Conservation (phyloP, 64 coral and sea anemone genomes). For the Hydrozoanthus tunicans region DNA sequence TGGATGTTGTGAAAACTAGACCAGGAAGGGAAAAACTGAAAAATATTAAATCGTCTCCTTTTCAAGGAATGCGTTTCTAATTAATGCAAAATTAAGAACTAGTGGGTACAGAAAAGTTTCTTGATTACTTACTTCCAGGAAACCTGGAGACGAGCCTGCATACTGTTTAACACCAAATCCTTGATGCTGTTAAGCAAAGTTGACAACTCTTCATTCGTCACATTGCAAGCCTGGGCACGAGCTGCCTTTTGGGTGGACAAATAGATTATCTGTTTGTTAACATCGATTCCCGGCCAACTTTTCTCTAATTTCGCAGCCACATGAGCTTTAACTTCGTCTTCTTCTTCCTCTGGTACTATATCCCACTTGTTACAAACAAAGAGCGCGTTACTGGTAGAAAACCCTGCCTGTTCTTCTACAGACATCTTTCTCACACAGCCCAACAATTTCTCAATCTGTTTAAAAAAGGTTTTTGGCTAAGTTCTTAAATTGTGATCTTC, state of each 20-base stretch:
- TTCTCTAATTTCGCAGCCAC: slow-evolving; percentile 2
- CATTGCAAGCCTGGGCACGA: background rate
- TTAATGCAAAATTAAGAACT: background rate
- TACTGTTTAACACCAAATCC: slow-evolving; percentile 16
- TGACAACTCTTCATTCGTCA: slow-evolving; percentile 31
- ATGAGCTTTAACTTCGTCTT: background rate
- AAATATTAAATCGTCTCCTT: too few relatives aligned
- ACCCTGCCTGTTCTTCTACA: slow-evolving; percentile 30
- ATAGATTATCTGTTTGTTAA: slow-evolving; percentile 22
- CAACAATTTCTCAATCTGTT: slow-evolving; percentile 32
- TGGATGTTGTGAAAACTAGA: too few relatives aligned
- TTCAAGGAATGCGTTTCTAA: background rate
- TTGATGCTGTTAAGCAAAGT: slow-evolving; percentile 14
- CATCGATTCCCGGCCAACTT: slow-evolving; percentile 28
- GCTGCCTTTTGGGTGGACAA: slow-evolving; percentile 48
- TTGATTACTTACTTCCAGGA: slow-evolving; percentile 29
- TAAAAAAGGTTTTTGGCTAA: background rate
- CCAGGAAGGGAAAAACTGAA: too few relatives aligned
- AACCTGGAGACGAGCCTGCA: slow-evolving; percentile 21
- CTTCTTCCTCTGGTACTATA: slow-evolving; percentile 21
- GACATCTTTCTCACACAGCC: slow-evolving; percentile 33
- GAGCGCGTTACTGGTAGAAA: slow-evolving; percentile 15
- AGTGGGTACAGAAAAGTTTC: background rate
- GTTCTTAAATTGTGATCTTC: too few relatives aligned
- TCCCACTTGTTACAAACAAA: background rate